Percentiles rank a stretch among this genome's conserved stretches.
Evolutionary conservation across 2,113 vertebrate genomes (phyloP).

Genomic region (Halichoerus grypus): DNA sequence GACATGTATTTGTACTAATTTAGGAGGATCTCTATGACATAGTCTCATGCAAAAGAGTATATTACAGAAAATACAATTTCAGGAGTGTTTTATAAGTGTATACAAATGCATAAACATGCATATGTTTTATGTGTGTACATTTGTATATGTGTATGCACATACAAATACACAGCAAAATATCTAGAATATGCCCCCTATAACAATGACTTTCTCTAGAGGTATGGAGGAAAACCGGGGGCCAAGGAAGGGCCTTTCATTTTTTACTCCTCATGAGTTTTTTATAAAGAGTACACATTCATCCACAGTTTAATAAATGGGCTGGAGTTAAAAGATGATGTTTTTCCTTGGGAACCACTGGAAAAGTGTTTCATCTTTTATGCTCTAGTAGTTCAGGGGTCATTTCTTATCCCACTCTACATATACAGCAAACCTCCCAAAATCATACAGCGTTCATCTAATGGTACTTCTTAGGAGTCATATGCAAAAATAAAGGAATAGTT

Average conservation of each 20-base stretch:
- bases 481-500: not conserved
- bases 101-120: not conserved
- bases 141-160: rapidly evolving
- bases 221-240: not conserved
- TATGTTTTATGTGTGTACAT: not conserved
- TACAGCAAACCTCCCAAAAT: not conserved
- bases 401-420: not conserved
- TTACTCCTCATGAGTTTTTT: not conserved
- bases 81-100: not conserved
- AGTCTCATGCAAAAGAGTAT: not conserved
- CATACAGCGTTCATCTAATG: not conserved
- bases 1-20: not conserved
- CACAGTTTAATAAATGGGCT: not conserved
- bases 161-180: not conserved
- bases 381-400: no score
- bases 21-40: not conserved
- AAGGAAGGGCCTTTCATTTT: not conserved
- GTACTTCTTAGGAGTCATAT: not conserved
- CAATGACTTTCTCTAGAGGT: not conserved
- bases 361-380: not conserved
- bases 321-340: not conserved
- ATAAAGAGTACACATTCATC: not conserved
- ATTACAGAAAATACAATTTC: not conserved
- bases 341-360: not conserved
- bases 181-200: not conserved